Conservation (phyloP, 2,888 invertebrate genomes). For the Oxytorus armatus region DNA sequence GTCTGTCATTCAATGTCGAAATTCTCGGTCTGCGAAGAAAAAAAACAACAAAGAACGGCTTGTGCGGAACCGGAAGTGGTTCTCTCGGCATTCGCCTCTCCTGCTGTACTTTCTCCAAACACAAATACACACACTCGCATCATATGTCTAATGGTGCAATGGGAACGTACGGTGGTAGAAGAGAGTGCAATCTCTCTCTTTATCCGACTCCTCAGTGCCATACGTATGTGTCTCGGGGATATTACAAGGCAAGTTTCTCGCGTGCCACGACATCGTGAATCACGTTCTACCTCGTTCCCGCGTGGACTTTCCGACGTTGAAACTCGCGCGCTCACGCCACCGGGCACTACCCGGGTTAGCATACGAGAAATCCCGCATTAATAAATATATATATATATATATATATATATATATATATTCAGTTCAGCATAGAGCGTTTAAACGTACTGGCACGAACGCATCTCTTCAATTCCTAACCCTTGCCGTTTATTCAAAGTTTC, state of each 20-base stretch:
- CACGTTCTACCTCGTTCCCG: constrained; percentile 62
- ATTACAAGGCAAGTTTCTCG: constrained; percentile 61
- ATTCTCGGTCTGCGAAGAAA: constrained; percentile 13
- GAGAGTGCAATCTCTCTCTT: constrained; percentile 34
- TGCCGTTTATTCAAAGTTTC: constrained; percentile 44
- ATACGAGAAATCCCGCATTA: constrained; percentile 18
- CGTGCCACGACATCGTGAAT: constrained; percentile 67
- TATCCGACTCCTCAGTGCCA: constrained; percentile 22
- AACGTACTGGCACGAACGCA: constrained; percentile 52
- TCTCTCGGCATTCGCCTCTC: constrained; percentile 20
- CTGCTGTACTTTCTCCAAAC: constrained; percentile 38
- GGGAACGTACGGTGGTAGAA: constrained; percentile 1
- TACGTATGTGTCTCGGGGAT: constrained; percentile 42
- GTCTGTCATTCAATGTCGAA: background rate
- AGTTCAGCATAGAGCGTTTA: constrained; percentile 25
- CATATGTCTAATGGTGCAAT: no score
- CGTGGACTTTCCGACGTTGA: constrained; percentile 59
- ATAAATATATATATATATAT: constrained; percentile 8
- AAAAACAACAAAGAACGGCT: constrained; percentile 41
- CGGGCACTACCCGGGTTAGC: constrained; percentile 41
- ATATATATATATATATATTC: background rate
- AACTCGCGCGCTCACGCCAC: constrained; percentile 64
- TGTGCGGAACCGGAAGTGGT: constrained; percentile 49
- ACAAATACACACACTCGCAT: background rate
- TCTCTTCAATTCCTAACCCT: constrained; percentile 29